Base-by-base conservation (phyloP, 2,888 invertebrate species). In the Euspilapteryx auroguttella region DNA sequence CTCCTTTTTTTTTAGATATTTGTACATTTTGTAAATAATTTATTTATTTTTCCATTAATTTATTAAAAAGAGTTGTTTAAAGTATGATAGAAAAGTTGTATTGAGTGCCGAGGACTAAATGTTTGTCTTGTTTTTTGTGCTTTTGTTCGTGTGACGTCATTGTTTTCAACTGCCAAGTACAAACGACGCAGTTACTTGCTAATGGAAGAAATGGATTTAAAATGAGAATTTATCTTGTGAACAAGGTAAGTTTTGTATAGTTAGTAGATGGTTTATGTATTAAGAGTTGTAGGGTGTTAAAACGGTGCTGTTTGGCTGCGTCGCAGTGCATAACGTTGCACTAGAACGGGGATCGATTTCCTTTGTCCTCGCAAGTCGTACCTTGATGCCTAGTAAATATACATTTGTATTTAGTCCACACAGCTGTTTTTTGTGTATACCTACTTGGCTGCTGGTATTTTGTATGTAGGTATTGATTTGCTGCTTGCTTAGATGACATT, bases 161-260 rank as follows among this genome's bases (percentile, higher is more conserved):
- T 63, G 55, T 69, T 69, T 69, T 66, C 66, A 65, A 71, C 66
- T 71, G 71, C 69, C 64, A 76, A 29, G 62, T 57, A 54, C 47
- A 63, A 64, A 80, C 79, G 79, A 81, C 81, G 81, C 81, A 81
- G 79, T 81, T 78, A 59, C 63, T 62, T 63, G 63, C 42, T 66
- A 57, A 54, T 48, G 40, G 49, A 61, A 69, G n/a, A n/a, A 64
- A 75, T 76, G 76, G 64, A 61, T 57, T 57, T 64, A 71, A 62
- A 71, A 71, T 76, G 73, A 71, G 46, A 58, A 55, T 55, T 51
- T 48, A 53, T 56, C 52, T 49, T 42, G 43, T 50, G 51, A 54
- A 52, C 47, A 57, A 62, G 68, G 75, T 73, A 37, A 56, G 59
- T 50, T 36, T 36, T 32, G 21, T 8, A 28, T 20, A 21, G 8